A percentile compares a stretch with the other conserved stretches of the same genome.
Conservation (phyloP, 2,797 vertebrate species). For the Melanitta fusca region DNA sequence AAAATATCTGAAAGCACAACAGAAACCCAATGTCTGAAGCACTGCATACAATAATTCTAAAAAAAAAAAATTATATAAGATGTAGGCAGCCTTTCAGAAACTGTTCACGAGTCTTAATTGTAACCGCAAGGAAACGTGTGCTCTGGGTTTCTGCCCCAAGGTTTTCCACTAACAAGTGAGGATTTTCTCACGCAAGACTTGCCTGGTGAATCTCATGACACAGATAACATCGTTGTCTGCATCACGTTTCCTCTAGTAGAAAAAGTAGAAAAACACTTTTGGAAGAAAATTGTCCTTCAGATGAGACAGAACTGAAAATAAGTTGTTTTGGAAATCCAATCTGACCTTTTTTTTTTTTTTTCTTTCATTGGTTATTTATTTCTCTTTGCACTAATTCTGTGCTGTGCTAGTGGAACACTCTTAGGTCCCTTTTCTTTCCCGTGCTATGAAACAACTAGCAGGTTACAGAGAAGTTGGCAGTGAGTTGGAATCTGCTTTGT, state of each 20-base stretch:
- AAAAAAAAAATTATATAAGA: neutral
- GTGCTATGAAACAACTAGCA: neutral
- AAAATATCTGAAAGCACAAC: neutral
- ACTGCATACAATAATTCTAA: rapidly evolving
- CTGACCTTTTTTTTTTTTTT: neutral
- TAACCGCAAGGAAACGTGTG: neutral
- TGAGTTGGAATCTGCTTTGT: neutral
- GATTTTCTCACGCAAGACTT: neutral
- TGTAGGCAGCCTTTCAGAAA: neutral
- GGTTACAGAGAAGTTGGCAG: too few relatives aligned
- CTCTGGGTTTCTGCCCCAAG: rapidly evolving
- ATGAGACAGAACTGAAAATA: too few relatives aligned
- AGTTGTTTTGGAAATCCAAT: neutral
- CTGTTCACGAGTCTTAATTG: neutral
- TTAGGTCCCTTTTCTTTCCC: neutral
- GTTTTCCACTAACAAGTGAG: neutral
- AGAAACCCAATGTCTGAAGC: neutral
- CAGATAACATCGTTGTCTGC: neutral
- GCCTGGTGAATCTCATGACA: neutral
- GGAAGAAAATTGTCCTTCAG: neutral
- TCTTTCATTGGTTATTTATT: neutral
- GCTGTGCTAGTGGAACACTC: neutral
- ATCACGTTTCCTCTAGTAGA: neutral
- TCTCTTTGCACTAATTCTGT: neutral
- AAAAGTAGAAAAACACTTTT: neutral